A percentile compares a stretch with the other conserved stretches of the same genome.
These are phyloP conservation scores for Zoanthus gigantus DNA, from an alignment of 92 coral and sea anemone genomes.

Conservation along the genomic window DNA sequence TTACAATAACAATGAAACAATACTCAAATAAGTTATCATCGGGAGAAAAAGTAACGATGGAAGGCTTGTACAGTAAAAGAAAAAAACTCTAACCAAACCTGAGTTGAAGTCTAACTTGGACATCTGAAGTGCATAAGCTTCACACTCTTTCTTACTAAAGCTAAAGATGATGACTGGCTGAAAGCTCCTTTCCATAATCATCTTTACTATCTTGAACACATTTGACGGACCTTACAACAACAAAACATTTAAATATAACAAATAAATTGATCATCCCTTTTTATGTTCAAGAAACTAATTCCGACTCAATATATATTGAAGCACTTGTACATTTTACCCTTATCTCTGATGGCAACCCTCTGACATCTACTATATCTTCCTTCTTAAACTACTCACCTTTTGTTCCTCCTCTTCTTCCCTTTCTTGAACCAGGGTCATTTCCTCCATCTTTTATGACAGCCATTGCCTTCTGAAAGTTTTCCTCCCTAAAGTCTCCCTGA, in stretches of 20 bases:
- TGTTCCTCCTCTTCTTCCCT: conserved; percentile 93
- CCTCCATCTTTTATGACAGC: conserved; percentile 94
- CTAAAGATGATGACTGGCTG: conserved; percentile 99
- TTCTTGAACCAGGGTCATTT: conserved; percentile 78
- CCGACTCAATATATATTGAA: too few species aligned
- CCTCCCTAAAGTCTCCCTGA: conserved; percentile 97
- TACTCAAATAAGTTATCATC: too few species aligned
- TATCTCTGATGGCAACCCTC: too few species aligned
- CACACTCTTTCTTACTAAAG: conserved; percentile 99
- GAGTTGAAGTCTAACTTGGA: conserved; percentile 97
- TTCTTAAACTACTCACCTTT: conserved; percentile 64
- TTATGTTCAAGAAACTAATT: too few species aligned
- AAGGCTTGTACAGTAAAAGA: not conserved
- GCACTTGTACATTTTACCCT: too few species aligned
- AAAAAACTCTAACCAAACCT: conserved; percentile 55
- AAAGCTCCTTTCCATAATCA: conserved; percentile 98
- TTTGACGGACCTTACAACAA: conserved; percentile 87
- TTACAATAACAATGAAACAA: too few species aligned
- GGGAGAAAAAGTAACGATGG: too few species aligned
- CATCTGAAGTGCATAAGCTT: conserved; percentile 98
- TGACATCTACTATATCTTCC: too few species aligned
- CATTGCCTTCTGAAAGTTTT: conserved; percentile 97
- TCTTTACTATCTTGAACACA: conserved; percentile 96
- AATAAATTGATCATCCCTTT: not conserved
- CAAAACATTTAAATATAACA: not conserved